These are phyloP conservation scores for Ariopsis seemanni DNA, from an alignment of 2,113 vertebrate genomes.

Conservation along the genomic window DNA sequence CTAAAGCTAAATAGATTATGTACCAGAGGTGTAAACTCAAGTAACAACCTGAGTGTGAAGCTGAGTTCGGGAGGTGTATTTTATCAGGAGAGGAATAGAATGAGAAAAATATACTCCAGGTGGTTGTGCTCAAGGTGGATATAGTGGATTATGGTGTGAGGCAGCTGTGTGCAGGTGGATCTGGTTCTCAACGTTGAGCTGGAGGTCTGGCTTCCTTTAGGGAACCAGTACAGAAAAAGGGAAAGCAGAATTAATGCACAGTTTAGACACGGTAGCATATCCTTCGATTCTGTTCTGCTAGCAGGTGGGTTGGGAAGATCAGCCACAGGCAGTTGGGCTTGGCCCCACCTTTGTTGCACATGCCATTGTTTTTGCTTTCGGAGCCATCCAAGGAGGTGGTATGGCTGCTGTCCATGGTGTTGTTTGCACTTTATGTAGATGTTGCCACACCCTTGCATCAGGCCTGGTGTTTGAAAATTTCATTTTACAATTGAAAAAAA, in stretches of 20 bases:
- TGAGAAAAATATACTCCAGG: background rate
- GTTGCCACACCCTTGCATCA: background rate
- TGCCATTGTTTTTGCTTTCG: background rate
- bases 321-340: background rate
- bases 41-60: background rate
- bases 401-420: slow-evolving; percentile 5
- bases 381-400: background rate
- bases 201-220: background rate
- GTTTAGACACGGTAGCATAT: background rate
- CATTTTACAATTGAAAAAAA: background rate
- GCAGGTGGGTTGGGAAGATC: background rate
- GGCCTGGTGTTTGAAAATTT: background rate
- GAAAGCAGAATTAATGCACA: background rate
- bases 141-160: background rate
- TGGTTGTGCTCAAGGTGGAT: slow-evolving; percentile 7
- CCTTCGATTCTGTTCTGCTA: background rate
- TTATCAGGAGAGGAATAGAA: background rate
- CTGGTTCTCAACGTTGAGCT: background rate
- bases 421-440: background rate
- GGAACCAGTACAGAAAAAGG: background rate
- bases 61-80: background rate
- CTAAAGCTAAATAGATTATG: background rate
- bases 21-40: background rate
- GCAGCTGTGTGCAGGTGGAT: background rate
- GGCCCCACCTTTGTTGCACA: background rate